Evolutionary conservation across 1,140 invertebrate genomes (phyloP).

Genomic region (Aphelenchoides fujianensis): DNA sequence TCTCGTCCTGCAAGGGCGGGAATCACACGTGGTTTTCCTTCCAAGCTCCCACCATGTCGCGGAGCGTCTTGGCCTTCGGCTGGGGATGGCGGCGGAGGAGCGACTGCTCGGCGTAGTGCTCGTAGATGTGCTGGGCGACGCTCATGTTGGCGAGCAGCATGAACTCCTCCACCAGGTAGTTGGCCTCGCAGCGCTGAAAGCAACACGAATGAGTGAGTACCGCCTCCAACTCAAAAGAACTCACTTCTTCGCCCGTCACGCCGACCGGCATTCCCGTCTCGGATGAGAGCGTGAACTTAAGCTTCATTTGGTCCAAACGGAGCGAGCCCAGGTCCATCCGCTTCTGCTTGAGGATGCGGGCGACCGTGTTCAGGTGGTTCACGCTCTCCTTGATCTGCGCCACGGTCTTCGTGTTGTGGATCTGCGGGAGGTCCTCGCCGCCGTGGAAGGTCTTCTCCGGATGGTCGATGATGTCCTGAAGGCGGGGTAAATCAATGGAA

Average conservation of each 20-base stretch:
- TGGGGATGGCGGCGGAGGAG: conserved; percentile 85
- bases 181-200: conserved; percentile 77
- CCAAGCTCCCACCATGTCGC: conserved; percentile 71
- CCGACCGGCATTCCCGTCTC: conserved; percentile 58
- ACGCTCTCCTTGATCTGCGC: conserved; percentile 68
- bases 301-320: conserved; percentile 55
- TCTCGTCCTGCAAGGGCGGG: conserved; percentile 43
- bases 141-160: conserved; percentile 93
- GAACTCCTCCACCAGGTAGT: conserved; percentile 88
- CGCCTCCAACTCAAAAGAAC: conserved; percentile 1
- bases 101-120: conserved; percentile 83
- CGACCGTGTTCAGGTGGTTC: conserved; percentile 39
- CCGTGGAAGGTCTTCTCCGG: conserved; percentile 68
- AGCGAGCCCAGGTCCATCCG: conserved; percentile 49
- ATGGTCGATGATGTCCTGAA: conserved; percentile 71
- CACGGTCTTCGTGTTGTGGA: conserved; percentile 74
- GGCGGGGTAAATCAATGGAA: not conserved
- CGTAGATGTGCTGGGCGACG: conserved; percentile 77
- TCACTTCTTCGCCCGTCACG: conserved; percentile 45
- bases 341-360: conserved; percentile 45
- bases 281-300: conserved; percentile 51
- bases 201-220: not conserved
- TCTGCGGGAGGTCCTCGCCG: conserved; percentile 37
- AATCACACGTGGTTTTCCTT: conserved; percentile 8
- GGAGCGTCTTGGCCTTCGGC: conserved; percentile 74